Evolutionary conservation across 64 coral and sea anemone genomes (phyloP).

Genomic region (Stichodactyla mertensii): DNA sequence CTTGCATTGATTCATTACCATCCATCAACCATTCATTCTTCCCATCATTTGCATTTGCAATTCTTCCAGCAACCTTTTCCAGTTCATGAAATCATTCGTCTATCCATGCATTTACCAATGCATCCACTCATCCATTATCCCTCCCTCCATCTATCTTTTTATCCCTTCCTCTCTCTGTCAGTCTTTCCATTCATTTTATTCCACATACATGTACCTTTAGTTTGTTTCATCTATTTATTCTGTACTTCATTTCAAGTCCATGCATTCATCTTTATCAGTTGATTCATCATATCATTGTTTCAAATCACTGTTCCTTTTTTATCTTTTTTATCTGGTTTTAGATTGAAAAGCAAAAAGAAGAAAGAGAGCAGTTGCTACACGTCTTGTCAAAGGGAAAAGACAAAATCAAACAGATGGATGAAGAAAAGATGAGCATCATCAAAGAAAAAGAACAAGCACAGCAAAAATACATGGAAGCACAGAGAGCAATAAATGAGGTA

Average conservation of each 20-base stretch:
- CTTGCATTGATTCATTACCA: no score
- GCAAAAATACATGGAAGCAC: slow-evolving; percentile 46
- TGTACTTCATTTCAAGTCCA: not conserved
- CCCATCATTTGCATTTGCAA: no score
- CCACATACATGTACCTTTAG: no score
- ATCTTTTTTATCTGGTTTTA: not conserved
- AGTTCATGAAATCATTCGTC: no score
- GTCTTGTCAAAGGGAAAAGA: slow-evolving; percentile 72
- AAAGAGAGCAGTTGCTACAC: slow-evolving; percentile 55
- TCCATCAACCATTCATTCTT: no score
- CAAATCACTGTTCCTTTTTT: not conserved
- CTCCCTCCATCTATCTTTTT: not conserved
- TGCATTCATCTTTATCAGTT: not conserved
- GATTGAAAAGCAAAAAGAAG: slow-evolving; percentile 67
- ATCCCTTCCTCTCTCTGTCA: not conserved
- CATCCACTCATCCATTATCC: not conserved
- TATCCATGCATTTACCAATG: no score
- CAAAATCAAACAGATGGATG: slow-evolving; percentile 33
- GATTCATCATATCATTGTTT: not conserved
- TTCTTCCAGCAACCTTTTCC: no score
- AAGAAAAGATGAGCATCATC: slow-evolving; percentile 33
- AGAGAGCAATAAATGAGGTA: slow-evolving; percentile 58
- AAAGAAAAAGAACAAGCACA: slow-evolving; percentile 64
- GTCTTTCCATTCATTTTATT: not conserved
- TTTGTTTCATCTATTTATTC: not conserved